Conservation (phyloP, 2,113 vertebrate genomes). For the Xiphorhynchus elegans region DNA sequence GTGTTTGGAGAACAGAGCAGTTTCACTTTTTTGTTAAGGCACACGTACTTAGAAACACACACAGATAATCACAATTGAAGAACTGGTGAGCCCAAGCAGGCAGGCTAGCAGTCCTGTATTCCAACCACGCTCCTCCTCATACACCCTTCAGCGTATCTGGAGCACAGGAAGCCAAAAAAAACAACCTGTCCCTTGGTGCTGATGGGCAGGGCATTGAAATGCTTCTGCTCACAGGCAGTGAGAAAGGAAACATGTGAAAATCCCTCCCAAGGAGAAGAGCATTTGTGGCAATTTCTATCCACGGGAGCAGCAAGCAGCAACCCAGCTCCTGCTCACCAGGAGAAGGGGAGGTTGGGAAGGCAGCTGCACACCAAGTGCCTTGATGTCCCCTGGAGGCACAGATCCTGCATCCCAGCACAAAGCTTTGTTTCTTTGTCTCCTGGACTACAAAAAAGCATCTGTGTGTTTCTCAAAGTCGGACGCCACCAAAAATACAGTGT, state of each 20-base stretch:
- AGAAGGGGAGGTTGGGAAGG: neutral
- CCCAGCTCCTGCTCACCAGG: neutral
- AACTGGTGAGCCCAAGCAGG: neutral
- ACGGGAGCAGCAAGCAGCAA: fast-evolving
- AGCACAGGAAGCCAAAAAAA: neutral
- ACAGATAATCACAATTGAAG: neutral
- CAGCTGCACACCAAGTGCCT: conserved; percentile 32
- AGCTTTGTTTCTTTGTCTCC: conserved; percentile 57
- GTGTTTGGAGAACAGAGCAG: neutral
- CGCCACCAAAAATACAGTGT: conserved; percentile 18
- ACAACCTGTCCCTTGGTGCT: fast-evolving
- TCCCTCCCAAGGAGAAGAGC: neutral
- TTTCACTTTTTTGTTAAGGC: neutral
- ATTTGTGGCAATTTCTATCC: neutral
- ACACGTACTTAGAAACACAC: neutral
- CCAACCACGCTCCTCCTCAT: fast-evolving
- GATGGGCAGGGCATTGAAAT: neutral
- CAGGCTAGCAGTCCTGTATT: neutral
- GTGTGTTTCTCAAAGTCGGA: conserved; percentile 56
- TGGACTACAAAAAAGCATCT: conserved; percentile 64
- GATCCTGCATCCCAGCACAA: conserved; percentile 47
- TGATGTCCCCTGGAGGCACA: neutral
- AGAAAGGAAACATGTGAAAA: neutral
- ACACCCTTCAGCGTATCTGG: neutral
- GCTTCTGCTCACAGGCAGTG: neutral